phyloP scores from a whole-genome alignment of 2,797 vertebrate species.

The Coregonus sp. region DNA sequence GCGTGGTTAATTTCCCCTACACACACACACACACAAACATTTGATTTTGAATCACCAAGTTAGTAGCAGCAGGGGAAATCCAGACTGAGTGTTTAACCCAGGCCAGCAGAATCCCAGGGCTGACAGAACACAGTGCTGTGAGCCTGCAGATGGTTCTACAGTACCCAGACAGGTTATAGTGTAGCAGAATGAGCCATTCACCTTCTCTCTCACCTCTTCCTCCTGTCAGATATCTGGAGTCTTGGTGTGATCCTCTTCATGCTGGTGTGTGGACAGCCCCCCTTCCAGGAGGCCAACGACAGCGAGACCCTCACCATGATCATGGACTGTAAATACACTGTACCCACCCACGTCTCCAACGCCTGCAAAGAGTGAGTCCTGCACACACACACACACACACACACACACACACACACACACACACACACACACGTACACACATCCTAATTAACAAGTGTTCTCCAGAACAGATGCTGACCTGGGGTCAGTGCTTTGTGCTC shows the following conservation, averaged over 20 bases:
- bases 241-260: conserved; percentile 89
- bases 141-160: background rate
- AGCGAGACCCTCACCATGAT: conserved; percentile 93
- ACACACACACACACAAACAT: background rate
- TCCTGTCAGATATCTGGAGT: conserved; percentile 84
- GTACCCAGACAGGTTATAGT: background rate
- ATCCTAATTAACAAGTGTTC: background rate
- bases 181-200: background rate
- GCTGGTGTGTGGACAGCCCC: conserved; percentile 87
- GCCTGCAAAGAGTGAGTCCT: conserved; percentile 83
- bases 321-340: conserved; percentile 89
- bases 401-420: background rate
- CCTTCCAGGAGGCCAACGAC: conserved; percentile 90
- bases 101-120: background rate
- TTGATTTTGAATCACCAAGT: too few relatives aligned
- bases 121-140: background rate
- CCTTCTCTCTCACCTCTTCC: background rate
- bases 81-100: background rate
- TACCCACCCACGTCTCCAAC: conserved; percentile 78
- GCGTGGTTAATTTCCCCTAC: conserved; percentile 19
- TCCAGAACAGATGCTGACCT: background rate
- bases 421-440: background rate
- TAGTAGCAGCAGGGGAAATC: too few relatives aligned
- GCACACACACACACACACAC: background rate
- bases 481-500: background rate